These are phyloP conservation scores for Balanococcus diminutus DNA, from an alignment of 2,888 invertebrate genomes.

Conservation along the genomic window DNA sequence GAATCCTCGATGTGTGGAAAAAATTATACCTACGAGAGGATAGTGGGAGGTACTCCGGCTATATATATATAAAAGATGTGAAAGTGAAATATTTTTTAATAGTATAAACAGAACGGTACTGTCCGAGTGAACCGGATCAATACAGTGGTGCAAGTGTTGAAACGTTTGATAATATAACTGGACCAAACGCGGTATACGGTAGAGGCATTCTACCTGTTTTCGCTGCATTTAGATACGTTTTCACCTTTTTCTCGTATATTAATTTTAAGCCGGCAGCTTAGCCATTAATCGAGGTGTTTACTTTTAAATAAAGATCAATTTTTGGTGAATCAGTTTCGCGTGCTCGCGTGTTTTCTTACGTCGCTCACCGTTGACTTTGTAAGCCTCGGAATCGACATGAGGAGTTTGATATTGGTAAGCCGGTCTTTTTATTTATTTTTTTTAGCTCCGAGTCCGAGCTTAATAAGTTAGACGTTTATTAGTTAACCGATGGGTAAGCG, in stretches of 20 bases:
- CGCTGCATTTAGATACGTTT: constrained; percentile 42
- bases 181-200: constrained; percentile 39
- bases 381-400: constrained; percentile 32
- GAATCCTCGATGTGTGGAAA: constrained; percentile 14
- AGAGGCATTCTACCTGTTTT: constrained; percentile 47
- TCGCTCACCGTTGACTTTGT: neutral
- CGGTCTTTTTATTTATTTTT: neutral
- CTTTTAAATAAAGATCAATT: neutral
- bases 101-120: constrained; percentile 47
- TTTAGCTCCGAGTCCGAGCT: neutral
- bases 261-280: neutral
- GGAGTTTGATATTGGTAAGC: constrained; percentile 44
- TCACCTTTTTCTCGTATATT: constrained; percentile 25
- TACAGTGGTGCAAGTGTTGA: constrained; percentile 50
- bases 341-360: neutral
- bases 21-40: neutral
- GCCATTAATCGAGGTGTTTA: constrained; percentile 3
- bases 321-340: neutral
- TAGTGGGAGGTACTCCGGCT: constrained; percentile 42
- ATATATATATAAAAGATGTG: constrained; percentile 54
- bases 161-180: constrained; percentile 46
- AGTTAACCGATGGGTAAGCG: neutral
- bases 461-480: neutral
- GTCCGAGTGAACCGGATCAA: constrained; percentile 55
- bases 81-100: constrained; percentile 55